Evolutionary conservation across 2,888 invertebrate genomes (phyloP).

Genomic region (Margaritifera margaritifera): DNA sequence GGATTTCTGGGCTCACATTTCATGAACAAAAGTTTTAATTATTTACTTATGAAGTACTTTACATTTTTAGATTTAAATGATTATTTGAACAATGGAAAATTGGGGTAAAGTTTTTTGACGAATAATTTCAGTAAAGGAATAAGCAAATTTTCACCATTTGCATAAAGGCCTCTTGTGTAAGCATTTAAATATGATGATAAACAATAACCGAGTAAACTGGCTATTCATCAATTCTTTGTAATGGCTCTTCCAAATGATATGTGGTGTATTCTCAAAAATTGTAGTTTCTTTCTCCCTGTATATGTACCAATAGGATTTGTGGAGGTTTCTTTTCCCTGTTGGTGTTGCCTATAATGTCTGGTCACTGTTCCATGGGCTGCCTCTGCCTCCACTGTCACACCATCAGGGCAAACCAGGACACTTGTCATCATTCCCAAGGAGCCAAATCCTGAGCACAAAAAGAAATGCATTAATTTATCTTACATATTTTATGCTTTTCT

Average conservation of each 20-base stretch:
- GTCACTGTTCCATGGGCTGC: slow-evolving; percentile 99
- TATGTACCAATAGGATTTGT: slow-evolving; percentile 92
- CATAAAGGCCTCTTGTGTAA: no score
- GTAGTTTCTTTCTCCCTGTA: neutral
- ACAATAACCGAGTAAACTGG: neutral
- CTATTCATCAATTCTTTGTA: no score
- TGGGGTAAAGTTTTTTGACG: no score
- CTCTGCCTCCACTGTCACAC: slow-evolving; percentile 97
- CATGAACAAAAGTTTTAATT: no score
- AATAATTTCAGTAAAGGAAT: no score
- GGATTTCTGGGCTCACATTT: no score
- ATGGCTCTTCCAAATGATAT: neutral
- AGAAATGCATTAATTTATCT: no score
- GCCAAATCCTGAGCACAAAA: slow-evolving; percentile 75
- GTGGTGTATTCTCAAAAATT: neutral
- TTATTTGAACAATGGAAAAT: neutral
- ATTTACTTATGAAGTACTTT: no score
- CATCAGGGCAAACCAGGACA: slow-evolving; percentile 96
- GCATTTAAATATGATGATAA: neutral
- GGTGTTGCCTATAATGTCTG: slow-evolving; percentile 82
- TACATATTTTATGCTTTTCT: no score
- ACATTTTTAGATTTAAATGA: no score
- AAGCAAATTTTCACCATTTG: no score
- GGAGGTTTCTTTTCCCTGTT: slow-evolving; percentile 93
- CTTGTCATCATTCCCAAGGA: slow-evolving; percentile 99